These are phyloP conservation scores for Melopsittacus undulatus DNA, from an alignment of 2,797 vertebrate species.

Conservation along the genomic window DNA sequence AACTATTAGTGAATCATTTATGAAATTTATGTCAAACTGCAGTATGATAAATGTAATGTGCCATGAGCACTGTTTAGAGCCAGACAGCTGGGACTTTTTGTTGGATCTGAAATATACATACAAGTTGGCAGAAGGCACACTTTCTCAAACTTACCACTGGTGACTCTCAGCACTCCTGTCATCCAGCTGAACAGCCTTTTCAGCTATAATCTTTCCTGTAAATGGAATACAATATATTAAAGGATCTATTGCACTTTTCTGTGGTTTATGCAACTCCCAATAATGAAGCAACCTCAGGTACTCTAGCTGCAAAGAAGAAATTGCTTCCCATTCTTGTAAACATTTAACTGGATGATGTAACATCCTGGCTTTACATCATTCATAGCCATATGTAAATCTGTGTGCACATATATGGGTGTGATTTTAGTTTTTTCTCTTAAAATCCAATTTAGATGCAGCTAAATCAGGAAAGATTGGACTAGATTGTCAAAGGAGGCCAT, in stretches of 20 bases:
- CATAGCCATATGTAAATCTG: neutral
- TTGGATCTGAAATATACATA: neutral
- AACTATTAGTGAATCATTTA: neutral
- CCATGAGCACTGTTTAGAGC: neutral
- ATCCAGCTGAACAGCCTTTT: constrained; percentile 86
- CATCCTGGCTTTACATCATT: neutral
- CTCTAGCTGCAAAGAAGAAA: neutral
- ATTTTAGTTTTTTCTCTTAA: neutral
- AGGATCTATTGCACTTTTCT: neutral
- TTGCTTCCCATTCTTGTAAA: neutral
- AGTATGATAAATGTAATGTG: neutral
- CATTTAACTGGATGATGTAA: neutral
- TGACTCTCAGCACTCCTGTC: constrained; percentile 89
- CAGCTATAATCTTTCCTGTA: constrained; percentile 87
- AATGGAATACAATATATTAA: constrained; percentile 28
- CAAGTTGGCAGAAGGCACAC: neutral
- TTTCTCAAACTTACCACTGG: constrained; percentile 86
- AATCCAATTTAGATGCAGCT: neutral
- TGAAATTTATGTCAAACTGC: neutral
- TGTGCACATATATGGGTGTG: neutral
- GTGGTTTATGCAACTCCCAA: neutral
- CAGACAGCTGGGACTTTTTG: neutral
- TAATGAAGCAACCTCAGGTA: neutral
- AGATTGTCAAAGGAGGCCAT: rapidly evolving
- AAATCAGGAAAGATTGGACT: neutral